Conservation (phyloP, 1,140 invertebrate genomes). For the Microplitis mediator region DNA sequence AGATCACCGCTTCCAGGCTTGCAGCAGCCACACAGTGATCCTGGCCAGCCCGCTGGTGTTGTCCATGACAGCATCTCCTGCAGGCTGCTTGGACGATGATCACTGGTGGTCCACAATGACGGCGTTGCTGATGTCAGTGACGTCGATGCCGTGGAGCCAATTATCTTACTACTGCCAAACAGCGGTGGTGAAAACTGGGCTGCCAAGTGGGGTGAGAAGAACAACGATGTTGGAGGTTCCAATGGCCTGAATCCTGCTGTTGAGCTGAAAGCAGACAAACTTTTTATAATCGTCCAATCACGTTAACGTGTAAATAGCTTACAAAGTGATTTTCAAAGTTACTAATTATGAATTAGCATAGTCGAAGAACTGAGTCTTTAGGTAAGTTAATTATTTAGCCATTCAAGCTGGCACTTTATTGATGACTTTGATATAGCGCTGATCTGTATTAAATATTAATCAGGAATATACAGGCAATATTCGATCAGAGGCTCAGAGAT, state of each 20-base stretch:
- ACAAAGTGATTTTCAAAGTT: not conserved
- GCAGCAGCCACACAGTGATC: constrained; percentile 53
- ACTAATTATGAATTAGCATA: not conserved
- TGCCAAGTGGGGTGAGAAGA: constrained; percentile 81
- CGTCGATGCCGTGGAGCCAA: constrained; percentile 46
- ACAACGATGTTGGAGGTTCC: constrained; percentile 68
- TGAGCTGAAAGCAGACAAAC: constrained; percentile 56
- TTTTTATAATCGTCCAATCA: not conserved
- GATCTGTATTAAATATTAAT: no score
- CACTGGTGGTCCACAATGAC: constrained; percentile 52
- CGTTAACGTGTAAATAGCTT: no score
- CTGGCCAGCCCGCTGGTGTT: constrained; percentile 53
- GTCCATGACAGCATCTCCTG: constrained; percentile 59
- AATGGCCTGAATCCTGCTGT: constrained; percentile 69
- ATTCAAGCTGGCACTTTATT: no score
- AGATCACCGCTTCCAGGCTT: constrained; percentile 63
- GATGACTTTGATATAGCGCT: no score
- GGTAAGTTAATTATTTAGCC: no score
- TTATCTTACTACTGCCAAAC: constrained; percentile 66
- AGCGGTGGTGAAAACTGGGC: constrained; percentile 79
- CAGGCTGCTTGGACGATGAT: constrained; percentile 49
- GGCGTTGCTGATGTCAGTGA: constrained; percentile 52
- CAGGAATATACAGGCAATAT: no score
- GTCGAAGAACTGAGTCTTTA: no score
- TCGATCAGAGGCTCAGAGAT: no score